Percentiles rank a stretch among this genome's conserved stretches.
These are phyloP conservation scores for Bursaphelenchus okinawaensis DNA, from an alignment of 2,888 invertebrate genomes.

Conservation along the genomic window DNA sequence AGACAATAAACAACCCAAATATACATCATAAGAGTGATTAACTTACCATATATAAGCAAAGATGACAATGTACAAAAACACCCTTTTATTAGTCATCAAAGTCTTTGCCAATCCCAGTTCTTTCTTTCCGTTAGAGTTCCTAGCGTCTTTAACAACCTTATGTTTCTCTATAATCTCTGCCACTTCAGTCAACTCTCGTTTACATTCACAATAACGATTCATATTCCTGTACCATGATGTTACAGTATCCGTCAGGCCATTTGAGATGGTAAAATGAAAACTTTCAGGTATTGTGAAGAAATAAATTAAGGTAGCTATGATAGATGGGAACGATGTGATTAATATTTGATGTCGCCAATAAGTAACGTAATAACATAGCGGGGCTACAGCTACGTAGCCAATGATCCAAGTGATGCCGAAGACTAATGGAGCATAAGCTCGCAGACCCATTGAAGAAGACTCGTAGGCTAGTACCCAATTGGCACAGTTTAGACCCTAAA, in stretches of 20 bases:
- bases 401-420: not conserved
- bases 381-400: not conserved
- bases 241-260: not conserved
- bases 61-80: not conserved
- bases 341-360: not conserved
- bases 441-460: constrained; percentile 7
- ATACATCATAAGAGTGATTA: too few species aligned
- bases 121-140: too few species aligned
- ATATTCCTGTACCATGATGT: not conserved
- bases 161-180: not conserved
- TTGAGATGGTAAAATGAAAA: constrained; percentile 20
- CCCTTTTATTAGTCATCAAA: constrained; percentile 49
- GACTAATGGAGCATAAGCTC: not conserved
- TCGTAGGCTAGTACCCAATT: constrained; percentile 25
- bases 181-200: not conserved
- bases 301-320: constrained; percentile 11
- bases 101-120: too few species aligned
- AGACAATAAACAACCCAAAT: too few species aligned
- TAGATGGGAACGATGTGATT: not conserved
- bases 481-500: constrained; percentile 5
- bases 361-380: not conserved
- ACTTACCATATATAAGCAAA: not conserved
- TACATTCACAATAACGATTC: not conserved
- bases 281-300: constrained; percentile 25
- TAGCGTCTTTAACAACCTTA: not conserved